These are phyloP conservation scores for Uria aalge DNA, from an alignment of 2,113 vertebrate species.

Conservation along the genomic window DNA sequence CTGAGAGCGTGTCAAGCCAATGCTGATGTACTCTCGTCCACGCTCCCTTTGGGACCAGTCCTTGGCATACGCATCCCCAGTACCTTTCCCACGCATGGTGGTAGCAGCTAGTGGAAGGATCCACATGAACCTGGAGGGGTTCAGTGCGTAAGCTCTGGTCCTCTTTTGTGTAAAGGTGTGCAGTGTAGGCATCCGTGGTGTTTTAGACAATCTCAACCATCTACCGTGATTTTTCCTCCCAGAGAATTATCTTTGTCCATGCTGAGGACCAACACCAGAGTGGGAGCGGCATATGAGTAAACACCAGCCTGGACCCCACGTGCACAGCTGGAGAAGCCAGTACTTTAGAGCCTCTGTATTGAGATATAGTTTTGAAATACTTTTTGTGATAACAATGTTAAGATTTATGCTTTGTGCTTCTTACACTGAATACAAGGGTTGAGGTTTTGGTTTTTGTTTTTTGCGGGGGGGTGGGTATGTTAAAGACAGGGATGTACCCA, in stretches of 20 bases:
- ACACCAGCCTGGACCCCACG: not conserved
- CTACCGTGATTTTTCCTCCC: not conserved
- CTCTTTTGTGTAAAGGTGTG: not conserved
- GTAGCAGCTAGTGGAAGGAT: not conserved
- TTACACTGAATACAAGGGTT: not conserved
- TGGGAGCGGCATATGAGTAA: not conserved
- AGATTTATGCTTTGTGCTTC: not conserved
- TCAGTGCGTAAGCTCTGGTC: not conserved
- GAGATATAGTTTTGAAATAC: not conserved
- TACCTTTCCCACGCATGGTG: not conserved
- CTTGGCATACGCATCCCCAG: not conserved
- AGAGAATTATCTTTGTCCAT: not conserved
- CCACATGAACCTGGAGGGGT: not conserved
- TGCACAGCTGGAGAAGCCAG: not conserved
- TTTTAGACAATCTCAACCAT: not conserved
- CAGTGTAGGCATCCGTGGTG: not conserved
- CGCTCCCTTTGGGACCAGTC: not conserved
- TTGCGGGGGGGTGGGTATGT: fast-evolving
- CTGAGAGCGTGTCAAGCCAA: not conserved
- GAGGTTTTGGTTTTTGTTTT: not conserved
- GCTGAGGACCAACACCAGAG: not conserved
- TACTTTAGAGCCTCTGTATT: not conserved
- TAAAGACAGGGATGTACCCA: not conserved
- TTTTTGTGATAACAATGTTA: not conserved
- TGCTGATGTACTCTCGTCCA: not conserved